Conservation (phyloP, 2,113 vertebrate species). For the Colinus virginianus region DNA sequence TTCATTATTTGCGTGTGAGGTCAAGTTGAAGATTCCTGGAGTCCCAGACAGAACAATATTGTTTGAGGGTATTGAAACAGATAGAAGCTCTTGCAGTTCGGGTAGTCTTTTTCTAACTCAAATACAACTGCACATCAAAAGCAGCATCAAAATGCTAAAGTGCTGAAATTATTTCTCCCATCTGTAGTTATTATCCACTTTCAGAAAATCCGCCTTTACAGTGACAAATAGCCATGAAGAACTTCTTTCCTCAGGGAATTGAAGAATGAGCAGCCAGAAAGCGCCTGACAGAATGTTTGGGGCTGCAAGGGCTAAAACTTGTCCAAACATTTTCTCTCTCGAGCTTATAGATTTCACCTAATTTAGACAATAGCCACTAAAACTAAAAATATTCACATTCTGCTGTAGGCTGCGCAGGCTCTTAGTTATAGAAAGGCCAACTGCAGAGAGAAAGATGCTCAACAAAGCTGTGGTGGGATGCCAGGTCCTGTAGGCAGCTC, state of each 20-base stretch:
- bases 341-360: neutral
- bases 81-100: neutral
- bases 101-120: neutral
- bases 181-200: neutral
- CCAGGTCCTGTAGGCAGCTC: neutral
- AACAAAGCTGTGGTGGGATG: rapidly evolving
- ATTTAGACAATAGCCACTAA: neutral
- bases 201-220: neutral
- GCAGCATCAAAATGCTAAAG: neutral
- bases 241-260: neutral
- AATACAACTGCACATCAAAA: neutral
- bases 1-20: neutral
- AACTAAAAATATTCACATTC: neutral
- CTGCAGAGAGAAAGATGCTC: neutral
- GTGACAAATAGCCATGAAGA: neutral
- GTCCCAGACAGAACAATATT: neutral
- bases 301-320: neutral
- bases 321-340: neutral
- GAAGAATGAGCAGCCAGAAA: neutral
- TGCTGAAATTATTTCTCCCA: neutral
- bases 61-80: neutral
- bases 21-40: neutral
- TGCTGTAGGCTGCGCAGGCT: neutral
- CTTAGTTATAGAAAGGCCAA: neutral
- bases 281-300: neutral